Evolutionary conservation across 2,113 vertebrate species (phyloP).

Genomic region (Amphiprion percula): DNA sequence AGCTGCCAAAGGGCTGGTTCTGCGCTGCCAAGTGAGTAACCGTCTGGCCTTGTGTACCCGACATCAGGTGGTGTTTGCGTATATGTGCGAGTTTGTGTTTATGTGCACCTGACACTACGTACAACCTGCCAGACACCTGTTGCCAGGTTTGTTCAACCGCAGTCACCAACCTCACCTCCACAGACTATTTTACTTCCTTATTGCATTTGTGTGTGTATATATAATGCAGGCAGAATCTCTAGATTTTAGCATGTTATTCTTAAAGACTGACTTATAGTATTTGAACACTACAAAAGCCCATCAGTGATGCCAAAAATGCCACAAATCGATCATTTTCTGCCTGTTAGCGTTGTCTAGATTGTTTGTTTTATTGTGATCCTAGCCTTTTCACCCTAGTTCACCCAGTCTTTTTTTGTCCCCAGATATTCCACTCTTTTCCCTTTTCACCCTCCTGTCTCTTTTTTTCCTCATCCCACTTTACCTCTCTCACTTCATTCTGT

Average conservation of each 20-base stretch:
- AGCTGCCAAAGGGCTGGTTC: conserved; percentile 84
- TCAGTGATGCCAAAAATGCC: not conserved
- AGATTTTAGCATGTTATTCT: no score
- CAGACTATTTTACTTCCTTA: not conserved
- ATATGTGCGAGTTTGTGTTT: conserved; percentile 1
- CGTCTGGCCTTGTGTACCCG: conserved; percentile 44
- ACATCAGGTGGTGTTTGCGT: conserved; percentile 42
- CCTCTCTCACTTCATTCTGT: conserved; percentile 48
- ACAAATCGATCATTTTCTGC: not conserved
- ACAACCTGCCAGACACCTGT: conserved; percentile 40
- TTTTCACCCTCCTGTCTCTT: not conserved
- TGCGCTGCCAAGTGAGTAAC: conserved; percentile 84
- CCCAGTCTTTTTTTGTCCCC: conserved; percentile 20
- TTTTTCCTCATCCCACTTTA: conserved; percentile 34
- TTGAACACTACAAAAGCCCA: not conserved
- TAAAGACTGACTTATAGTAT: no score
- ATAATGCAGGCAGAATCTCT: not conserved
- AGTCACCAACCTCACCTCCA: conserved; percentile 2
- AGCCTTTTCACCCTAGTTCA: conserved; percentile 26
- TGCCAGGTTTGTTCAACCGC: conserved; percentile 10
- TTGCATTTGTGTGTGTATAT: conserved; percentile 1
- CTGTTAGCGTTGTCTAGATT: not conserved
- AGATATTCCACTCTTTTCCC: conserved; percentile 2
- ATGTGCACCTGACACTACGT: conserved; percentile 3
- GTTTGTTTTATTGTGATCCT: not conserved